Base-by-base conservation (phyloP, 2,888 invertebrate species). In the Lasioglossum pauxillum region DNA sequence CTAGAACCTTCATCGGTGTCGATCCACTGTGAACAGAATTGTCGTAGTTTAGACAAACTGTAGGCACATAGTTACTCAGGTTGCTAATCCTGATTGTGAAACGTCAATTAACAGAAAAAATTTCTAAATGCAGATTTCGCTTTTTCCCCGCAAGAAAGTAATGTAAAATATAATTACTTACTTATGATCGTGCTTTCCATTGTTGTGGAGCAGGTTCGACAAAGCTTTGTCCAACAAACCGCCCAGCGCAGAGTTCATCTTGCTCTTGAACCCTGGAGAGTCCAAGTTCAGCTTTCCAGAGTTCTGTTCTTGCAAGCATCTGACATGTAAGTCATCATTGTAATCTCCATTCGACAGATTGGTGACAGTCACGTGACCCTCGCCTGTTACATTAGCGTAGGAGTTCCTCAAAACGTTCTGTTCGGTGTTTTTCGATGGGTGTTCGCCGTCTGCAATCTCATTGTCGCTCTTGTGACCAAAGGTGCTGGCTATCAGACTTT, bases 1-100 rank as follows among this genome's bases (percentile, higher is more conserved):
- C 95, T 35, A 95, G 84, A 2, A 95, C 93, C 79, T 95, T 95
- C 95, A 95, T 95, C 35, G 95, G 95, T 35, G 94, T 93, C 7
- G 95, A 95, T 74, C 94, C 95, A 88, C 95, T 95, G 91, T 14
- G 89, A 90, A 75, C 57, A 86, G 31, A 75, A 84, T 38, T 5
- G 23, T 27, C 38, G 38, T 19, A 19, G 19, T 31, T 10, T 3
- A 46, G 12, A 16, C 60, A 27, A 60, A 31, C 14, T 60, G 60
- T 27, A 31, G 53, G 53, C 8, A 7, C 23, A 53, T 53, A 44
- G 49, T 49, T 23, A 49, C 7, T 49, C 19, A 19, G 49, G 7
- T 23, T 49, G 16, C 49, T 7, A 19, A 49, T 46, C 5, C 4
- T 46, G 46, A 16, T 16, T 46, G 16, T 16, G 16, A 16, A 46